These are phyloP conservation scores for Macaria liturata DNA, from an alignment of 2,888 invertebrate species.

Conservation along the genomic window DNA sequence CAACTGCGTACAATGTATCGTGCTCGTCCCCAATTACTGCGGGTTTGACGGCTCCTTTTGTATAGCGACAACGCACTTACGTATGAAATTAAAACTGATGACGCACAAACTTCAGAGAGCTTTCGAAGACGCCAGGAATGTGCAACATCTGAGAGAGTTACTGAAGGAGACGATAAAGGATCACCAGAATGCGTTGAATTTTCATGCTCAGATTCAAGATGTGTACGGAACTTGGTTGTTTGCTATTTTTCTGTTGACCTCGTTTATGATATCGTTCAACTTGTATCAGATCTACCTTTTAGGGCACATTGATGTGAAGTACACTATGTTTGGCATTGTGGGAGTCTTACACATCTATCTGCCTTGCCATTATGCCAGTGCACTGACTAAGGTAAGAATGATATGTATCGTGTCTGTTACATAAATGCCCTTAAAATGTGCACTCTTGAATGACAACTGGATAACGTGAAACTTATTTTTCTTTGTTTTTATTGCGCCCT, in stretches of 20 bases:
- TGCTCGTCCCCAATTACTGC: constrained; percentile 53
- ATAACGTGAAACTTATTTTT: no score
- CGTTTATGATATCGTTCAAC: constrained; percentile 59
- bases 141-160: constrained; percentile 42
- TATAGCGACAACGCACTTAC: constrained; percentile 60
- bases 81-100: constrained; percentile 61
- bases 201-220: constrained; percentile 52
- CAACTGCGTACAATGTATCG: constrained; percentile 49
- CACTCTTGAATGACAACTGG: no score
- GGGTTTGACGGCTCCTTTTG: constrained; percentile 68
- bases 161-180: constrained; percentile 53
- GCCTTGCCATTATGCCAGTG: constrained; percentile 61
- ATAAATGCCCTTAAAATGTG: no score
- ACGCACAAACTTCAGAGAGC: constrained; percentile 49
- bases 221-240: constrained; percentile 64
- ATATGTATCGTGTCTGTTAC: no score
- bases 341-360: constrained; percentile 57
- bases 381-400: constrained; percentile 53
- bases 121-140: constrained; percentile 45
- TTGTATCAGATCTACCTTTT: constrained; percentile 57
- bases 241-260: constrained; percentile 54
- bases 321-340: constrained; percentile 52
- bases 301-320: constrained; percentile 52
- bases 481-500: no score
- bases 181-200: constrained; percentile 57